Base-by-base conservation (phyloP, 2,888 invertebrate genomes). In the Ligdia adustata region DNA sequence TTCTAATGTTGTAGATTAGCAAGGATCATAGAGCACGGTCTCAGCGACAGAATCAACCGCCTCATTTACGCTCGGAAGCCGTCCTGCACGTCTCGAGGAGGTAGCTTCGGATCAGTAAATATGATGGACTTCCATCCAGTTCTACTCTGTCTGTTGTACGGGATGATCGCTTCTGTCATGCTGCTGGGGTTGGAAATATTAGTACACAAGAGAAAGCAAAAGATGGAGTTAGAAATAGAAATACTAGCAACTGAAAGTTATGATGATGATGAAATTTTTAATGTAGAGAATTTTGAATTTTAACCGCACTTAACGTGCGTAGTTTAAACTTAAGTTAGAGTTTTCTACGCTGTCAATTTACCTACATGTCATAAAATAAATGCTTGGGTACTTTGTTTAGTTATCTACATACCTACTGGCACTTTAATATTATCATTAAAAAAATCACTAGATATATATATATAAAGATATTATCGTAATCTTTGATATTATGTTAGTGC, bases 51-150 rank as follows among this genome's bases (percentile, higher is more conserved):
- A 7, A 92, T 91, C 50, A 78, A 90, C 79, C 60, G 76, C 9
- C 72, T 91, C 28, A 75, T 93, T 13, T 94, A 92, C 64, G 88
- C 92, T 0, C 91, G 90, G 51, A 93, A 92, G 66, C 94, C 94
- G 0, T 57, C 70, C 2, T 94, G 94, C 58, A 71, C 72, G 2
- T 83, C 85, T 0, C 92, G 92, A 35, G 81, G 82, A 0, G 91
- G 91, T 0, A 84, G 69, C 32, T 94, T 94, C 66, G 87, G 91
- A 5, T 94, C 92, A 6, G 94, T 94, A 4, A 92, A 91, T 26
- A 82, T 93, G 60, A 81, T 91, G 0, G 93, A 93, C 64, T 91
- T 91, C 57, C 89, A 91, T 55, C 91, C 92, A 7, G 91, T 91
- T 0, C 59, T 91, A n/a, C 50, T 90, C 2, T 68, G 85, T 51